These are phyloP conservation scores for Delia radicum DNA, from an alignment of 1,140 invertebrate species.

Conservation along the genomic window DNA sequence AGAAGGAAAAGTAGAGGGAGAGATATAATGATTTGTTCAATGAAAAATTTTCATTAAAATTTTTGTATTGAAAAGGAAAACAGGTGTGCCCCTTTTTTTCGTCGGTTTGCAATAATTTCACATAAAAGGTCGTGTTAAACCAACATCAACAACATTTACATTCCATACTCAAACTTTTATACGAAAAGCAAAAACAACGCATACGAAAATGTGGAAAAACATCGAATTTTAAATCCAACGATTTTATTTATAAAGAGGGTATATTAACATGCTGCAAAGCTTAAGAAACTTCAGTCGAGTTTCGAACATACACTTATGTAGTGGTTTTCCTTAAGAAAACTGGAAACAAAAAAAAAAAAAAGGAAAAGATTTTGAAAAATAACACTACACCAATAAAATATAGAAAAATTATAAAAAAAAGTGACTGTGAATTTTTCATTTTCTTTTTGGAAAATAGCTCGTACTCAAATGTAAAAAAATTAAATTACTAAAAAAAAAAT, in stretches of 20 bases:
- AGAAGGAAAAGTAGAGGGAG: background rate
- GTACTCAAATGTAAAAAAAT: conserved; percentile 54
- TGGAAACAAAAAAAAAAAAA: background rate
- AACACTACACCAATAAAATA: background rate
- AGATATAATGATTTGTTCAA: background rate
- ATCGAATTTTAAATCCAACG: background rate
- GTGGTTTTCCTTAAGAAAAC: conserved; percentile 24
- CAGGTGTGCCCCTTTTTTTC: background rate
- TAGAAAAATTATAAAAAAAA: background rate
- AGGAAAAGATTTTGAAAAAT: background rate
- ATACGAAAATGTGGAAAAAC: background rate
- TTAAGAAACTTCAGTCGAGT: conserved; percentile 53
- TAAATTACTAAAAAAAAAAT: background rate
- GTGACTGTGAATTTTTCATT: background rate
- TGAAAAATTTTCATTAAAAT: background rate
- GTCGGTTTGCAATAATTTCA: too few species aligned
- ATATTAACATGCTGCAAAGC: conserved; percentile 33
- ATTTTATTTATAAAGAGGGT: conserved; percentile 2
- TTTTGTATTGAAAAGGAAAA: background rate
- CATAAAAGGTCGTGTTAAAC: background rate
- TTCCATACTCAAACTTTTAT: background rate
- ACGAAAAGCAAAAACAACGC: background rate
- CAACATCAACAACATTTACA: background rate
- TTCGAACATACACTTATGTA: conserved; percentile 55
- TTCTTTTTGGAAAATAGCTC: conserved; percentile 38